These are phyloP conservation scores for Adelosebastes latens DNA, from an alignment of 2,797 vertebrate species.

Conservation along the genomic window DNA sequence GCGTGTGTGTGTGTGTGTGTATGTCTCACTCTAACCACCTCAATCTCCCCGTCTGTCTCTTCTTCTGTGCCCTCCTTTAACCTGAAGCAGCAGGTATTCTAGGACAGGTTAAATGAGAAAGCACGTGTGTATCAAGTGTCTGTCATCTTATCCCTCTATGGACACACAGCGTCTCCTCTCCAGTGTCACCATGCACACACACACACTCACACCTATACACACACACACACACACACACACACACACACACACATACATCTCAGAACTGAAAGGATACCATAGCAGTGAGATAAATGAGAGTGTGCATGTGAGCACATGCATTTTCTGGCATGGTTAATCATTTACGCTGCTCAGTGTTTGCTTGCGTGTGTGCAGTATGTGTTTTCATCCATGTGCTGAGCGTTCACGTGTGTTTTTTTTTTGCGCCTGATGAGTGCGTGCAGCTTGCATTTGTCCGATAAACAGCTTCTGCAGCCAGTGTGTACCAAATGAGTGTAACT, in stretches of 20 bases:
- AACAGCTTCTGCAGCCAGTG: conserved; percentile 32
- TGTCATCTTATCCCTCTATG: conserved; percentile 77
- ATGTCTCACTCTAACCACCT: conserved; percentile 23
- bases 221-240: conserved; percentile 22
- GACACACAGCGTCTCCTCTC: conserved; percentile 65
- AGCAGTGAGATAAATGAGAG: conserved; percentile 25
- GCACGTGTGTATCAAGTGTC: conserved; percentile 79
- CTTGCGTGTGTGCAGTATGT: conserved; percentile 11
- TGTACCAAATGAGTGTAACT: conserved; percentile 35
- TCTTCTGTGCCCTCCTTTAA: conserved; percentile 60
- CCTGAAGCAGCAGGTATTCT: conserved; percentile 78
- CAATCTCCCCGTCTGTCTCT: conserved; percentile 36
- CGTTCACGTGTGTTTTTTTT: conserved; percentile 5
- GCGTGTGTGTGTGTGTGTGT: conserved; percentile 2
- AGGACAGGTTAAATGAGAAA: conserved; percentile 80
- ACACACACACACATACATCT: conserved; percentile 8
- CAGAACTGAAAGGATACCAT: conserved; percentile 38
- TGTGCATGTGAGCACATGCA: conserved; percentile 4
- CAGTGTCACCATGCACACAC: conserved; percentile 58
- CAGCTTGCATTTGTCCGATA: conserved; percentile 8
- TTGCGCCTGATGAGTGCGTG: neutral
- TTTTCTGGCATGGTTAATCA: conserved; percentile 51
- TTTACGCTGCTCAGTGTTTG: conserved; percentile 43
- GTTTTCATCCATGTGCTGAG: conserved; percentile 14
- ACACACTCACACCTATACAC: conserved; percentile 28